phyloP scores from a whole-genome alignment of 2,113 vertebrate species.

The Leiothrix lutea region DNA sequence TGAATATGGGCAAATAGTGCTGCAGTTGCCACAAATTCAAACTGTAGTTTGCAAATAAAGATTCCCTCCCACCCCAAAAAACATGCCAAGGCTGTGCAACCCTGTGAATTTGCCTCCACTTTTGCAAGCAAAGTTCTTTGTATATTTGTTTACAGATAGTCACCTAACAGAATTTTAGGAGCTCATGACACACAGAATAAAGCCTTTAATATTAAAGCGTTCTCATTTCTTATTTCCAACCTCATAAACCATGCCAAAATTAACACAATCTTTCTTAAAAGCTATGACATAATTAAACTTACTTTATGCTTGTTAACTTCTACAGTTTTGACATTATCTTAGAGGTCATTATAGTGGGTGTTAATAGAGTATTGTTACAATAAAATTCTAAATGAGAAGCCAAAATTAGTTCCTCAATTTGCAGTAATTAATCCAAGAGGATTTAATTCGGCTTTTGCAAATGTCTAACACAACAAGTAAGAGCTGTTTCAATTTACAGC shows the following conservation, averaged over 20 bases:
- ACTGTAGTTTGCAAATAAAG: not conserved
- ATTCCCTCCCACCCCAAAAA: rapidly evolving
- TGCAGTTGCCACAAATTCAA: not conserved
- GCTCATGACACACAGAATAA: not conserved
- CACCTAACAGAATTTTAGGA: not conserved
- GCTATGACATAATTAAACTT: not conserved
- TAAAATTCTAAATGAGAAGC: not conserved
- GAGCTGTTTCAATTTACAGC: not conserved
- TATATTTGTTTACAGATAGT: not conserved
- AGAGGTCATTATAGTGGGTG: not conserved
- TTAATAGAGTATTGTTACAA: not conserved
- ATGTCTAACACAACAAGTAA: not conserved
- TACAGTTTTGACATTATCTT: not conserved
- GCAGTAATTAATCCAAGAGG: slow-evolving; percentile 32
- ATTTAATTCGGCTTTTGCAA: not conserved
- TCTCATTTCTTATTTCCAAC: not conserved
- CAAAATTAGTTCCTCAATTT: slow-evolving; percentile 3
- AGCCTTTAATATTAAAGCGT: not conserved
- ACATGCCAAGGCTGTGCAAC: not conserved
- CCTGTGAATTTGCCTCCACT: not conserved
- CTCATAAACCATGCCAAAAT: not conserved
- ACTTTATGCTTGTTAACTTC: not conserved
- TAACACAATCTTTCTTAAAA: not conserved
- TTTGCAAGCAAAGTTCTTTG: not conserved
- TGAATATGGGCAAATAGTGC: not conserved